Evolutionary conservation across 2,797 vertebrate species (phyloP).

Genomic region (Rhodeus uyekii): DNA sequence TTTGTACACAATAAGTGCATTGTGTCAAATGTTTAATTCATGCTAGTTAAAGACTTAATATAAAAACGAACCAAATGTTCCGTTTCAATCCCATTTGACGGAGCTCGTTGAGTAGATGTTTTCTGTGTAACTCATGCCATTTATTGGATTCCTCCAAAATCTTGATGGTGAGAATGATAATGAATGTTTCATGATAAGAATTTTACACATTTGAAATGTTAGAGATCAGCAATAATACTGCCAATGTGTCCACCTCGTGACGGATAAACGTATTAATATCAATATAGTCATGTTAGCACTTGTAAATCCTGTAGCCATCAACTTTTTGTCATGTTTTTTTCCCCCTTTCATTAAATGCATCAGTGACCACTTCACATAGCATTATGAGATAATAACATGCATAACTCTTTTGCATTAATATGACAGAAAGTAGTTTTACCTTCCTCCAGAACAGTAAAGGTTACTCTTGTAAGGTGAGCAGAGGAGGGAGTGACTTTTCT

Average conservation of each 20-base stretch:
- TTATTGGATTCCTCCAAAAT: not conserved
- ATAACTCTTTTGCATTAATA: slow-evolving; percentile 64
- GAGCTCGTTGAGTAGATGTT: not conserved
- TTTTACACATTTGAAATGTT: not conserved
- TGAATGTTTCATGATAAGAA: not conserved
- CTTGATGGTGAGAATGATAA: not conserved
- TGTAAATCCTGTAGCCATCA: slow-evolving; percentile 25
- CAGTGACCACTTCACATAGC: slow-evolving; percentile 42
- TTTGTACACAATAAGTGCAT: not conserved
- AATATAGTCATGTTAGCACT: slow-evolving; percentile 20
- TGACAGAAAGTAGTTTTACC: slow-evolving; percentile 60
- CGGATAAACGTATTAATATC: slow-evolving; percentile 21
- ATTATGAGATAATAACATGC: slow-evolving; percentile 63
- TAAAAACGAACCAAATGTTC: not conserved
- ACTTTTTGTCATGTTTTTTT: slow-evolving; percentile 28
- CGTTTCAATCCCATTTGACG: not conserved
- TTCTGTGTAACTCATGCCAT: not conserved
- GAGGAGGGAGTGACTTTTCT: slow-evolving; percentile 68
- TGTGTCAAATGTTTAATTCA: not conserved
- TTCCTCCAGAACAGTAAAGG: slow-evolving; percentile 66
- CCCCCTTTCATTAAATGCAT: slow-evolving; percentile 35
- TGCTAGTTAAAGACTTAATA: not conserved
- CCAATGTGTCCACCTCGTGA: not conserved
- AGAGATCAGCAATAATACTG: slow-evolving; percentile 3
- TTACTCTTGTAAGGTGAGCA: slow-evolving; percentile 72